These are phyloP conservation scores for Diarsia dahlii DNA, from an alignment of 2,888 invertebrate genomes.

Conservation along the genomic window DNA sequence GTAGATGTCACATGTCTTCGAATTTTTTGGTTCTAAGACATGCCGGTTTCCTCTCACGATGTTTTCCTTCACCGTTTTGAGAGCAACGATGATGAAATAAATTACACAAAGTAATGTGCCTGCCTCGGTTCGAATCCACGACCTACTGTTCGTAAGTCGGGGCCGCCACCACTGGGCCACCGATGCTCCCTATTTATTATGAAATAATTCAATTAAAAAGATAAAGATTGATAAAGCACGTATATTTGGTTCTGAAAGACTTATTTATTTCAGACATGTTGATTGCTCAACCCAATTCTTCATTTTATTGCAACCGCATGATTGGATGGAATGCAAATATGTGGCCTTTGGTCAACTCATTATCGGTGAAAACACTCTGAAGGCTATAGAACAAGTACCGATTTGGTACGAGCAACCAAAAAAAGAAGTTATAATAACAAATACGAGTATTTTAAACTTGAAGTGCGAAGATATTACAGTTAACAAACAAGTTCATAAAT, in stretches of 20 bases:
- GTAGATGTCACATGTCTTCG: too few species aligned
- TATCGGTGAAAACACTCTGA: conserved; percentile 92
- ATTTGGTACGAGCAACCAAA: conserved; percentile 92
- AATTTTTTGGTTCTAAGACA: too few species aligned
- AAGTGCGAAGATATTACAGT: conserved; percentile 81
- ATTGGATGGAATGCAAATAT: conserved; percentile 93
- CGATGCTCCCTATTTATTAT: too few species aligned
- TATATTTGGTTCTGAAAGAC: conserved; percentile 1
- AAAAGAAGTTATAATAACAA: conserved; percentile 73
- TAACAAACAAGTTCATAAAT: conserved; percentile 78
- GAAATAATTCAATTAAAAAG: neutral
- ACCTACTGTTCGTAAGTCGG: too few species aligned
- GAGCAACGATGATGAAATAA: too few species aligned
- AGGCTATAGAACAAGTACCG: conserved; percentile 91
- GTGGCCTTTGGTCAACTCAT: conserved; percentile 94
- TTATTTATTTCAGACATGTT: conserved; percentile 83
- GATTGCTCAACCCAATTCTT: conserved; percentile 94
- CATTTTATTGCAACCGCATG: conserved; percentile 91
- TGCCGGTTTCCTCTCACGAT: too few species aligned
- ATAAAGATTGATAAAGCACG: neutral
- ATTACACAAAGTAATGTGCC: too few species aligned
- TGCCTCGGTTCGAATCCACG: too few species aligned
- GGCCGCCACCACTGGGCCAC: too few species aligned
- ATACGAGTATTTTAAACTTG: conserved; percentile 82
- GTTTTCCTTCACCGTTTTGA: too few species aligned